Evolutionary conservation across 2,113 vertebrate genomes (phyloP), one percentile per base, ranked within the genome.

Genomic region (Cololabis saira): DNA sequence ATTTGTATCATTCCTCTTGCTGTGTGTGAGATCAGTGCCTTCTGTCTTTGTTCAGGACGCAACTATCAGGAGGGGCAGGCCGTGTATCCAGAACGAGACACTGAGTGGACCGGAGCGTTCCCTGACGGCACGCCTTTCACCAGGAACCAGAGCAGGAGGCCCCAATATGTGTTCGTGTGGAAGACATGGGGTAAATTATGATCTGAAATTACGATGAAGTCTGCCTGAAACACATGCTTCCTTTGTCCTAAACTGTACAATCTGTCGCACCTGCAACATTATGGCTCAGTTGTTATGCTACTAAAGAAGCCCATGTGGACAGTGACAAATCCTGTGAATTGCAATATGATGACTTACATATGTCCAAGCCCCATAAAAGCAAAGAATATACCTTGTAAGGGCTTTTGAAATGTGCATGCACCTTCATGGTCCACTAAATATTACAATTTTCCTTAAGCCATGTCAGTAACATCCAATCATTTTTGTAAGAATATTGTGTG

Each of bases 91-190:
- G 92, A 92, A 15, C 82, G 89, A 56, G 88, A 80, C 41, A 18
- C 61, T 0, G 71, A 82, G 10, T 61, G 74, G 17, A 80, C 61
- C 0, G 92, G 93, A 2, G 27, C 93, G 41, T 98, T 97, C 74
- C 96, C 96, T 1, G 93, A 98, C 0, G 96, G 96, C 1, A 87
- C 75, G 2, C 89, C 92, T 0, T 93, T 96, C 64, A 90, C 86
- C 14, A 55, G 74, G 62, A 82, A 44, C 18, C 89, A 40, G 51
- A 30, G 70, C 5, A 93, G 58, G 57, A 93, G 86, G 0, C 92
- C 93, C 17, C 92, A 61, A 43, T 98, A 96, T 21, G 93, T 98
- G 77, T 98, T 94, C 49, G 96, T 98, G 65, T 98, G 96, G 96
- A 96, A 96, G 90, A 93, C 94, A 0, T 94, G 92, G 94, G 96